Evolutionary conservation across 1,140 invertebrate genomes (phyloP).

Genomic region (Leucophenga varia): DNA sequence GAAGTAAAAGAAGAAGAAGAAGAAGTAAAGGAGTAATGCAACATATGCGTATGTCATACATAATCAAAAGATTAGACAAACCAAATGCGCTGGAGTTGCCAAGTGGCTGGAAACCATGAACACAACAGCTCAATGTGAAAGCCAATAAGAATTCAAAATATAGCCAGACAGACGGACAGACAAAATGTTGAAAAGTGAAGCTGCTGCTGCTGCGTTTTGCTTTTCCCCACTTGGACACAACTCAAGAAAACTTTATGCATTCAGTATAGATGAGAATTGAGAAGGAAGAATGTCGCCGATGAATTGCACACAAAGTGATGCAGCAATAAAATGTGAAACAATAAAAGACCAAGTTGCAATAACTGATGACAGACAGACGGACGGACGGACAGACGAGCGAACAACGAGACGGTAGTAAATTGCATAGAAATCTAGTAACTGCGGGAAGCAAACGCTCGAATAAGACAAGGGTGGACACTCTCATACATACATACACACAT

Average conservation of each 20-base stretch:
- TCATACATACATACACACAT: background rate
- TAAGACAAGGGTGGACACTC: background rate
- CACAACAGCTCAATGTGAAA: too few species aligned
- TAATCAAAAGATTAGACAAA: slow-evolving; percentile 52
- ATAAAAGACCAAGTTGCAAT: slow-evolving; percentile 33
- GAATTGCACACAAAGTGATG: slow-evolving; percentile 41
- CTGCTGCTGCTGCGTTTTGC: too few species aligned
- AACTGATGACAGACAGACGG: slow-evolving; percentile 14
- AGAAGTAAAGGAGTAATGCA: too few species aligned
- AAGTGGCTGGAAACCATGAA: background rate
- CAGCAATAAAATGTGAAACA: slow-evolving; percentile 52
- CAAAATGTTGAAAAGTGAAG: slow-evolving; percentile 21
- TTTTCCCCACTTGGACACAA: slow-evolving; percentile 44
- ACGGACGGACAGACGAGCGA: background rate
- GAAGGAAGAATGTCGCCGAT: slow-evolving; percentile 22
- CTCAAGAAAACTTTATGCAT: slow-evolving; percentile 45
- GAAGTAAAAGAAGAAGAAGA: too few species aligned
- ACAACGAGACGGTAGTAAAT: background rate
- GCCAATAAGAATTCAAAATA: background rate
- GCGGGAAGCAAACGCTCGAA: background rate
- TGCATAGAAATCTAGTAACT: background rate
- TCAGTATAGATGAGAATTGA: too few species aligned
- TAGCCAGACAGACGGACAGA: background rate
- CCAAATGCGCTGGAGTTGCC: slow-evolving; percentile 21
- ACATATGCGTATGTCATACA: slow-evolving; percentile 44